Percentiles rank a stretch among this genome's conserved stretches.
Evolutionary conservation across 1,140 invertebrate genomes (phyloP).

Genomic region (Ephestia elutella): DNA sequence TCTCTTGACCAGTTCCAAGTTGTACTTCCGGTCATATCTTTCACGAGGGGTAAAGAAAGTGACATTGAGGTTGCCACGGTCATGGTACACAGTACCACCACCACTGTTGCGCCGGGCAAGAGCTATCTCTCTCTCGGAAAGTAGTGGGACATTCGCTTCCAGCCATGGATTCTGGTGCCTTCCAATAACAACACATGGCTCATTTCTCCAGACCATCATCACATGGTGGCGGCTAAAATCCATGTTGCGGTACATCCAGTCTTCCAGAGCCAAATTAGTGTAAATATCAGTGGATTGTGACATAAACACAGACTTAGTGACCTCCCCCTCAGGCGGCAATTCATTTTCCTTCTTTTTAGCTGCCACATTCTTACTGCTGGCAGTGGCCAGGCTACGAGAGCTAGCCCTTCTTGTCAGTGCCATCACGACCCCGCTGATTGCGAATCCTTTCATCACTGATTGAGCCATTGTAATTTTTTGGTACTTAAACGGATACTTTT

Average conservation of each 20-base stretch:
- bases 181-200: conserved; percentile 95
- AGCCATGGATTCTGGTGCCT: conserved; percentile 97
- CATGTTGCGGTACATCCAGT: conserved; percentile 93
- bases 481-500: conserved; percentile 59
- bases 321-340: conserved; percentile 63
- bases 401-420: conserved; percentile 56
- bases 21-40: conserved; percentile 87
- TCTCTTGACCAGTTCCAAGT: conserved; percentile 88
- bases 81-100: conserved; percentile 98
- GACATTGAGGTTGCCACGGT: conserved; percentile 93
- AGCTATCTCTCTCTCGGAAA: conserved; percentile 78
- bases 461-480: conserved; percentile 56
- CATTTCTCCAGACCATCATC: conserved; percentile 92
- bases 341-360: conserved; percentile 41
- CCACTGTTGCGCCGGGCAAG: conserved; percentile 93
- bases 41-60: conserved; percentile 89
- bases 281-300: conserved; percentile 93
- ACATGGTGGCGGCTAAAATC: conserved; percentile 88
- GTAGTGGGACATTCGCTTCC: conserved; percentile 85
- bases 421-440: conserved; percentile 44
- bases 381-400: conserved; percentile 40
- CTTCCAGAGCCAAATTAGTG: conserved; percentile 93
- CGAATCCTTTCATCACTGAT: conserved; percentile 62
- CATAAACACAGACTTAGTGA: conserved; percentile 91
- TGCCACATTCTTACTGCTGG: conserved; percentile 28